These are phyloP conservation scores for Sporophila hypoxantha DNA, from an alignment of 2,113 vertebrate species.

Conservation along the genomic window DNA sequence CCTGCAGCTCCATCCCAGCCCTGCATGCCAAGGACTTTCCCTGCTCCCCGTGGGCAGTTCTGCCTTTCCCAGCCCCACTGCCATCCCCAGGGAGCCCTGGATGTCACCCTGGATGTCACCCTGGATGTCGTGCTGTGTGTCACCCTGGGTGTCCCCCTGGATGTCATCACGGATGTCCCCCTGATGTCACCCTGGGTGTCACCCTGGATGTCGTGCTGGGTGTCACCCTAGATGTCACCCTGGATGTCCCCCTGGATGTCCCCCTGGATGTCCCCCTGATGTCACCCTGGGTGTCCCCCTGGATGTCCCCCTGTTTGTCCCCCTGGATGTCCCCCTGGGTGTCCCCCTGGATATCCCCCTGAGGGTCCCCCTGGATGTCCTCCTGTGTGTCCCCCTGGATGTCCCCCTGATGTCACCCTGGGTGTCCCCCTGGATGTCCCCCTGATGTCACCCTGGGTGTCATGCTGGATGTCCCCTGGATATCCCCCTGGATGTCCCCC, in stretches of 20 bases:
- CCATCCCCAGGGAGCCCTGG: too few species aligned
- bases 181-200: not conserved
- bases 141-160: not conserved
- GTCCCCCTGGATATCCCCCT: not conserved
- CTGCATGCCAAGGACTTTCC: fast-evolving
- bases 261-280: not conserved
- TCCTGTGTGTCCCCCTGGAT: too few species aligned
- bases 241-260: not conserved
- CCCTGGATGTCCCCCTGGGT: not conserved
- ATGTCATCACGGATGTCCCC: too few species aligned
- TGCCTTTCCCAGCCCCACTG: not conserved
- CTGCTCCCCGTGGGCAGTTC: not conserved
- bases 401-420: too few species aligned
- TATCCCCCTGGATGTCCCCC: not conserved
- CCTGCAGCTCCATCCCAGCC: not conserved
- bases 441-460: not conserved
- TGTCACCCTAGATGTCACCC: not conserved
- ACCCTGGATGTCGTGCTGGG: fast-evolving
- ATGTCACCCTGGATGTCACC: fast-evolving
- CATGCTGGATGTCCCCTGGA: too few species aligned
- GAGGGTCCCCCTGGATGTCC: not conserved
- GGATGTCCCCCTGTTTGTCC: not conserved
- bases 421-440: not conserved
- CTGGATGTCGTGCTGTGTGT: not conserved
- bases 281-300: not conserved